Evolutionary conservation across 1,140 invertebrate genomes (phyloP).

Genomic region (Aphelenchoides fujianensis): DNA sequence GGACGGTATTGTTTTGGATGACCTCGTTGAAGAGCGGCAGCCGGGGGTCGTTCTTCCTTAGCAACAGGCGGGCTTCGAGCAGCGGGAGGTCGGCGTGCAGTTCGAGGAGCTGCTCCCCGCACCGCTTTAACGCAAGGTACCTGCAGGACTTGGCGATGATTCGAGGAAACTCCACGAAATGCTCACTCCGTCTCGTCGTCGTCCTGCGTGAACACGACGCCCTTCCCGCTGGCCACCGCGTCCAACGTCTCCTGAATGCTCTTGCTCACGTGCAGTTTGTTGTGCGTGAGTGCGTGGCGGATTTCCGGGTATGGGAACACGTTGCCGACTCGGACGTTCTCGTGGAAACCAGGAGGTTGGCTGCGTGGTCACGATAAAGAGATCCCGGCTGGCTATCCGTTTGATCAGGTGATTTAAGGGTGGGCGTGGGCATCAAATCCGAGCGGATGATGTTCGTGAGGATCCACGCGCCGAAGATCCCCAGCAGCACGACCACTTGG

Average conservation of each 20-base stretch:
- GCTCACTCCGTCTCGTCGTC: background rate
- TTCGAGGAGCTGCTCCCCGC: background rate
- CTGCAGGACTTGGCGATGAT: background rate
- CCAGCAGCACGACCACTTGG: conserved; percentile 12
- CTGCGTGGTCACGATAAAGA: background rate
- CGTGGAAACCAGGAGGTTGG: conserved; percentile 1
- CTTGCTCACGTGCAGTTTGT: background rate
- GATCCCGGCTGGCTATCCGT: background rate
- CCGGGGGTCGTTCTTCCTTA: background rate
- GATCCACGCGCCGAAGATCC: conserved; percentile 7
- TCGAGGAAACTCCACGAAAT: background rate
- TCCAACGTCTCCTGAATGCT: background rate
- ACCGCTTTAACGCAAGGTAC: background rate
- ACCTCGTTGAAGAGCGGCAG: background rate
- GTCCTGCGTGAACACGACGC: conserved; percentile 4
- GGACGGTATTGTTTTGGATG: conserved; percentile 8
- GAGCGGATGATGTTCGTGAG: conserved; percentile 4
- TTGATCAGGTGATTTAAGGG: conserved; percentile 3
- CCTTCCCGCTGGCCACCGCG: background rate
- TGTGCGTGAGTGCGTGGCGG: background rate
- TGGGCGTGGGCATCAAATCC: background rate
- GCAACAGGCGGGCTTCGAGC: background rate
- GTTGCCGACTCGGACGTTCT: background rate
- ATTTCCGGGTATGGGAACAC: conserved; percentile 3
- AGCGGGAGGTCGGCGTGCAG: background rate